Percentiles rank a stretch among this genome's conserved stretches.
phyloP scores from a whole-genome alignment of 2,888 invertebrate species.

The Sceliomorpha sp. region DNA sequence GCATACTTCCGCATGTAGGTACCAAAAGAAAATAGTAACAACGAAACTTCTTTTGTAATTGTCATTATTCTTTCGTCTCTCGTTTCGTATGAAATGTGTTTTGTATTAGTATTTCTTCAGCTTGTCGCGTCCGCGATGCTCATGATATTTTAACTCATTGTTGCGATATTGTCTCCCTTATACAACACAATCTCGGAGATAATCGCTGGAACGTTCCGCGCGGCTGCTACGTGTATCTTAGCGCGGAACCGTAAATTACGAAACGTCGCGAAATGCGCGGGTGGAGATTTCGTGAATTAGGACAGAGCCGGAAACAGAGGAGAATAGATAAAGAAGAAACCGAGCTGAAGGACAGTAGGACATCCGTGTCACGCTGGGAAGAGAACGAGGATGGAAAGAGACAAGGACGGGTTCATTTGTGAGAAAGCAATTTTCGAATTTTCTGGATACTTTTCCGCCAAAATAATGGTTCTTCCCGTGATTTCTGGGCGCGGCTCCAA shows the following conservation, averaged over 20 bases:
- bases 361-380: conserved; percentile 22
- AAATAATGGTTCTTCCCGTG: conserved; percentile 59
- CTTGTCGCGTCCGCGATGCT: not conserved
- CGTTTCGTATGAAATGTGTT: too few species aligned
- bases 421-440: conserved; percentile 65
- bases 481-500: conserved; percentile 63
- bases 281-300: conserved; percentile 59
- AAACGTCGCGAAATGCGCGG: conserved; percentile 54
- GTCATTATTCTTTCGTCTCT: too few species aligned
- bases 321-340: conserved; percentile 37
- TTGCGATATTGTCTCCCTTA: not conserved
- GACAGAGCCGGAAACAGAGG: conserved; percentile 28
- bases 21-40: too few species aligned
- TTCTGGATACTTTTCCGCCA: conserved; percentile 60
- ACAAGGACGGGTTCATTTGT: conserved; percentile 56
- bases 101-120: too few species aligned
- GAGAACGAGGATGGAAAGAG: conserved; percentile 25
- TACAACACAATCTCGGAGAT: conserved; percentile 11
- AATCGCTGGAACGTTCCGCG: conserved; percentile 31
- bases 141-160: not conserved
- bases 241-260: conserved; percentile 56
- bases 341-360: conserved; percentile 12
- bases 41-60: too few species aligned
- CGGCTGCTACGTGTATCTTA: conserved; percentile 28
- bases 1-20: too few species aligned